Percentiles rank a stretch among this genome's conserved stretches.
phyloP scores from a whole-genome alignment of 2,888 invertebrate species.

The Hedychridium roseum region DNA sequence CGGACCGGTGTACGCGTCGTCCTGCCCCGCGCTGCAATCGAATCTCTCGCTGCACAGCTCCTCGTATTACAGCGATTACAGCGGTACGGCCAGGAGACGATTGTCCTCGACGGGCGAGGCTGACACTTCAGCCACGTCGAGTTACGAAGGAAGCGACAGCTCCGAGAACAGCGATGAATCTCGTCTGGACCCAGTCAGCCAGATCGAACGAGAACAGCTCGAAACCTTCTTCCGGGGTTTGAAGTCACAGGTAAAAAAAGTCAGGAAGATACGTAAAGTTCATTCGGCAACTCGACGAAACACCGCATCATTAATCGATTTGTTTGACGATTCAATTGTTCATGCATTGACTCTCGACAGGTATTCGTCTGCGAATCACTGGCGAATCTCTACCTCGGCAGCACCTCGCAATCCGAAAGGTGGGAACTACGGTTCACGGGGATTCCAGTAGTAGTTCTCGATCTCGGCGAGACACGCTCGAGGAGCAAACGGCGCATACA shows the following conservation, averaged over 20 bases:
- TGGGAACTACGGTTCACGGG: conserved; percentile 83
- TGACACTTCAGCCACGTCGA: conserved; percentile 64
- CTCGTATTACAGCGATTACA: conserved; percentile 55
- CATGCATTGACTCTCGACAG: conserved; percentile 53
- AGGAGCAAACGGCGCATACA: conserved; percentile 74
- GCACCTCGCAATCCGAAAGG: conserved; percentile 66
- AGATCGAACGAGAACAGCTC: conserved; percentile 73
- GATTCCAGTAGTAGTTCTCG: conserved; percentile 79
- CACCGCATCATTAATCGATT: not conserved
- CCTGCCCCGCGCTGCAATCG: conserved; percentile 52
- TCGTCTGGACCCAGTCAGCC: conserved; percentile 67
- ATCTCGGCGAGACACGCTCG: conserved; percentile 78
- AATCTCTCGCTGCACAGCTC: conserved; percentile 54
- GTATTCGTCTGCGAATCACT: conserved; percentile 80
- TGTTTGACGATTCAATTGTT: not conserved
- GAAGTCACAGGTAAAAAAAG: conserved; percentile 71
- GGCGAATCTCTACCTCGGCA: conserved; percentile 76
- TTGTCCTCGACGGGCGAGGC: conserved; percentile 72
- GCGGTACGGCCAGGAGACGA: conserved; percentile 62
- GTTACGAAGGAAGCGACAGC: conserved; percentile 69
- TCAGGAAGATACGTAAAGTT: not conserved
- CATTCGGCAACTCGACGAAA: not conserved
- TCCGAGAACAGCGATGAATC: conserved; percentile 66
- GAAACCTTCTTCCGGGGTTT: conserved; percentile 79
- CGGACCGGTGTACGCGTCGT: conserved; percentile 51